Base-by-base conservation (phyloP, 2,797 vertebrate genomes). In the Bryconaethiops microstoma region DNA sequence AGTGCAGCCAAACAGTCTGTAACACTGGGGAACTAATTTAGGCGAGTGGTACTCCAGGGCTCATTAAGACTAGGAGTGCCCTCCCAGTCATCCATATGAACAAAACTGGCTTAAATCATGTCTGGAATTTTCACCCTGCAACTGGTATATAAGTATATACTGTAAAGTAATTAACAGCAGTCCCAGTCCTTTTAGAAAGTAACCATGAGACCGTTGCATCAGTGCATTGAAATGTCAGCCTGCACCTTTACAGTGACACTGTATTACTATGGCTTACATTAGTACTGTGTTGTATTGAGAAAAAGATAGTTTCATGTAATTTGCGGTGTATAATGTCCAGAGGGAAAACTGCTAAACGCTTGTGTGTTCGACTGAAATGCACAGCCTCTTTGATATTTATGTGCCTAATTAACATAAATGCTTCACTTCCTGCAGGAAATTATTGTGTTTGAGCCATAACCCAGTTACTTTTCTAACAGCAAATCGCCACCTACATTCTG, bases 401-500 rank as follows among this genome's bases (percentile, higher is more conserved):
- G 40, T 68, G 65, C 7, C 68, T 77, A 82, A 88, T 88, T 78
- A 86, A 74, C 82, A 80, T 83, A 80, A 74, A 87, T 84, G 70
- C 70, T 71, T 0, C 12, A 4, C 45, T 23, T 42, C 65, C 64
- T 39, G 62, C 29, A 45, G 65, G 39, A 21, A 10, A 21, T 45
- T 13, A 73, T 23, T 64, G 25, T 62, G 40, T 69, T 14, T 75
- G 42, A 60, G 74, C 83, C 81, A 84, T 83, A 87, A 72, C 71
- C 76, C 76, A 64, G 78, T 89, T 90, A 88, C 81, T 12, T 84
- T 42, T 67, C 85, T 84, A 78, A 76, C 69, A 83, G 85, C 74
- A 86, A 14, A 52, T 86, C 81, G 76, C 86, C 88, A 87, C 89
- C 88, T 87, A 90, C 91, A 86, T 88, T 82, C 81, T 10, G 74